Evolutionary conservation across 2,797 vertebrate genomes (phyloP).

Genomic region (Acridotheres tristis): DNA sequence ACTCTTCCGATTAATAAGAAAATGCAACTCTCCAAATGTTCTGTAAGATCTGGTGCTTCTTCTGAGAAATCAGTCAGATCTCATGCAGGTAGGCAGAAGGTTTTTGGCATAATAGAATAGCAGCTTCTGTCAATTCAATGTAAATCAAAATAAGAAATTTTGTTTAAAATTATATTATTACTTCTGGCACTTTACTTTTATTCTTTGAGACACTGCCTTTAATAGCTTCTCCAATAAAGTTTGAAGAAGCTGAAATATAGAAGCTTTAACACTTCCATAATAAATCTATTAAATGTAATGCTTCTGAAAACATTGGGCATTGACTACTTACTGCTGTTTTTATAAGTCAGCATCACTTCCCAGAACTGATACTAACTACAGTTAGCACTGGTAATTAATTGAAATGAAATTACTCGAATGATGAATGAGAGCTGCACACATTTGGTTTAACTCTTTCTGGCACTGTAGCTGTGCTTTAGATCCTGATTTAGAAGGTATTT

Average conservation of each 20-base stretch:
- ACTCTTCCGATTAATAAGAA: slow-evolving; percentile 21
- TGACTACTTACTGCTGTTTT: slow-evolving; percentile 32
- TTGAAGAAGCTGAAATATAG: background rate
- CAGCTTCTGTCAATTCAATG: background rate
- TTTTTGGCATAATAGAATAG: background rate
- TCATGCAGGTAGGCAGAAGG: slow-evolving; percentile 2
- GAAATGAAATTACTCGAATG: background rate
- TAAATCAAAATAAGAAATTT: slow-evolving; percentile 37
- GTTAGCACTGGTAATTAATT: background rate
- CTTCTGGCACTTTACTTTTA: background rate
- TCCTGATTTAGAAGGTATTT: background rate
- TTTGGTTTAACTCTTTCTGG: background rate
- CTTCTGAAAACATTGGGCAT: background rate
- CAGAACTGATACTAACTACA: background rate
- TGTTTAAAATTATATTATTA: slow-evolving; percentile 4
- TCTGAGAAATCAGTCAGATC: slow-evolving; percentile 10
- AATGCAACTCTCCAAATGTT: background rate
- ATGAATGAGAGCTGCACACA: background rate
- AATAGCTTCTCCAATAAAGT: slow-evolving; percentile 10
- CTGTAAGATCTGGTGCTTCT: background rate
- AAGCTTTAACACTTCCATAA: background rate
- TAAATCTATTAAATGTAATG: slow-evolving; percentile 4
- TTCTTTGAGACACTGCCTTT: background rate
- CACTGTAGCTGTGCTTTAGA: background rate
- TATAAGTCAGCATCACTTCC: slow-evolving; percentile 9